Base-by-base conservation (phyloP, 2,113 vertebrate species). In the Nothobranchius furzeri region DNA sequence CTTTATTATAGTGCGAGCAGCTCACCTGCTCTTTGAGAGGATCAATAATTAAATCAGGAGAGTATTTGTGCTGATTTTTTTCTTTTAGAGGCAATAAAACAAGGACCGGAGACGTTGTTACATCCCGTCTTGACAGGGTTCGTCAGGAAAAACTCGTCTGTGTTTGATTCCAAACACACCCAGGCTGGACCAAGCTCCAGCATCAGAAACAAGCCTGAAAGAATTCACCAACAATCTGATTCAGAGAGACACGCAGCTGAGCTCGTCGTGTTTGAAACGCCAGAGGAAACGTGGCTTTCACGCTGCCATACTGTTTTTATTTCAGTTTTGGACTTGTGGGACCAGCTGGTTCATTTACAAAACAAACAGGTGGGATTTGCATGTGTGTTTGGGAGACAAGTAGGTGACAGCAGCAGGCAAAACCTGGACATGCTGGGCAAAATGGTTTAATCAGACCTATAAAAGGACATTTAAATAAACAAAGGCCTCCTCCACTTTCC, bases 101-200 rank as follows among this genome's bases (percentile, higher is more conserved):
- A 11, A 17, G 6, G 15, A 12, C 20, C 24, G 12, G 20, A 45
- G 10, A 15, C 9, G n/a, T 10, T 20, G 3, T 54, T 11, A 10
- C 43, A 45, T 15, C 51, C 37, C 7, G 59, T 35, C 42, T 49
- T 20, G 49, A 64, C 70, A 7, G 17, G 59, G 11, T 14, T 3
- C 46, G 7, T 66, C 87, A 54, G 75, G 88, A 88, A 86, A 87
- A 89, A 90, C 86, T 82, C 20, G 83, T 83, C 85, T 36, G 14
- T 36, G 14, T 2, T 3, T 6, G 6, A 6, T 2, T 55, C 3
- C 20, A 70, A 3, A 58, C 59, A 81, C 73, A 65, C 49, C 45
- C 0, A 14, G 7, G 7, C 9, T 6, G 12, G 2, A 40, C 37
- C 9, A 7, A 7, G 37, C 37, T 40, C 6, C 37, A 40, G 9